Percentiles rank a stretch among this genome's conserved stretches.
These are phyloP conservation scores for Xenopus laevis DNA, from an alignment of 2,113 vertebrate genomes.

Conservation along the genomic window DNA sequence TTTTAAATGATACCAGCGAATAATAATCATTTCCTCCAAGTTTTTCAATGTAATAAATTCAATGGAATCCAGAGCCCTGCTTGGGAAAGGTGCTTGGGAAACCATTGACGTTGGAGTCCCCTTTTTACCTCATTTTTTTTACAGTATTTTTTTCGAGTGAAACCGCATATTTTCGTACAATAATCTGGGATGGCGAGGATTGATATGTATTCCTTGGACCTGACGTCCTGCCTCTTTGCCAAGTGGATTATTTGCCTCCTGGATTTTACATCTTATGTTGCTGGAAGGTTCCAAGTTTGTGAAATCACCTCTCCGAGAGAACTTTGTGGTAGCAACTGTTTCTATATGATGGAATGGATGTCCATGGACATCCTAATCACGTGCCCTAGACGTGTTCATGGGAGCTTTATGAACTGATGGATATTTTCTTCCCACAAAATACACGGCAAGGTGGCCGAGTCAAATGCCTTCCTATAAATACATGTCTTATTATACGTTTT, in stretches of 20 bases:
- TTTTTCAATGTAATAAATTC: neutral
- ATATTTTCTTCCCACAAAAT: constrained; percentile 16
- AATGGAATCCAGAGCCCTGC: neutral
- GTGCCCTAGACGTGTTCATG: constrained; percentile 28
- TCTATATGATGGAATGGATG: constrained; percentile 40
- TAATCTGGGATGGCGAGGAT: constrained; percentile 20
- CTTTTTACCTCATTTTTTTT: constrained; percentile 37
- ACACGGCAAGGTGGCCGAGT: constrained; percentile 26
- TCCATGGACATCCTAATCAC: constrained; percentile 23
- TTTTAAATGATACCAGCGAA: neutral
- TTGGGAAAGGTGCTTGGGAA: neutral
- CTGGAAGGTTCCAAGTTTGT: constrained; percentile 33
- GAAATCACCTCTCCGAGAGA: constrained; percentile 37
- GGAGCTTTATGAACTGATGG: constrained; percentile 29
- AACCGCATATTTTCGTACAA: constrained; percentile 17
- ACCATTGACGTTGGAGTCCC: neutral
- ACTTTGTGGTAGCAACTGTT: constrained; percentile 46
- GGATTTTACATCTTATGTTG: constrained; percentile 41
- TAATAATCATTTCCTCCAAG: constrained; percentile 1
- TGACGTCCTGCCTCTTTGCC: constrained; percentile 7
- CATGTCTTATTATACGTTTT: no score
- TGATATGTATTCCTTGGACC: constrained; percentile 38
- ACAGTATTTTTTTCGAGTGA: constrained; percentile 22
- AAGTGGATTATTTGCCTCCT: constrained; percentile 42
- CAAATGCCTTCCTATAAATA: constrained; percentile 14